A percentile compares a stretch with the other conserved stretches of the same genome.
phyloP scores from a whole-genome alignment of 2,888 invertebrate species.

The Hyles lineata region DNA sequence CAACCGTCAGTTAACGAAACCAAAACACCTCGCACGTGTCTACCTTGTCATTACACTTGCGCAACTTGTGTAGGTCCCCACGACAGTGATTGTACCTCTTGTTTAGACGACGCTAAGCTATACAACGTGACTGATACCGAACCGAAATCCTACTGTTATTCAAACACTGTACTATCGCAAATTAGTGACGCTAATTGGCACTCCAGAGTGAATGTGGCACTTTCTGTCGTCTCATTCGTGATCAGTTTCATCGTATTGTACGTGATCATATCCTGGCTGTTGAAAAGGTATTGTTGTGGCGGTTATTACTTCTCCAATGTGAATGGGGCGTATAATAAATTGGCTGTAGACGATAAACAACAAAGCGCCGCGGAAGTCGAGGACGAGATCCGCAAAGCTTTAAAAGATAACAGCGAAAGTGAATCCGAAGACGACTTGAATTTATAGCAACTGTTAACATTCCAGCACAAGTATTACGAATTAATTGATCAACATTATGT shows the following conservation, averaged over 20 bases:
- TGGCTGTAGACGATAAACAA: conserved; percentile 71
- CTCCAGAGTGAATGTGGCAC: conserved; percentile 72
- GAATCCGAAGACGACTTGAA: conserved; percentile 76
- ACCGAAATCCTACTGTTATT: conserved; percentile 80
- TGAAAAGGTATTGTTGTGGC: conserved; percentile 61
- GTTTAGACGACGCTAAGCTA: conserved; percentile 87
- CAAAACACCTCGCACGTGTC: conserved; percentile 79
- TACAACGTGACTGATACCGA: conserved; percentile 71
- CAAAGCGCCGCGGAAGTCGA: conserved; percentile 74
- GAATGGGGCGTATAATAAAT: conserved; percentile 70
- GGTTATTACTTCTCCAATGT: conserved; percentile 67
- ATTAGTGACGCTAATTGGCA: conserved; percentile 76
- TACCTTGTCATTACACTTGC: conserved; percentile 91
- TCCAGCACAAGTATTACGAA: conserved; percentile 64
- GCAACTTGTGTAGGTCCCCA: conserved; percentile 88
- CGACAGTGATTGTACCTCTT: conserved; percentile 88
- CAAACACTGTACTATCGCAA: conserved; percentile 72
- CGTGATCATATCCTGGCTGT: conserved; percentile 55
- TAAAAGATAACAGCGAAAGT: conserved; percentile 71
- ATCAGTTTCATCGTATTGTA: conserved; percentile 62
- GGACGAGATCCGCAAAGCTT: conserved; percentile 74
- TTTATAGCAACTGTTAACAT: conserved; percentile 68
- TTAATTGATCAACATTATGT: conserved; percentile 54
- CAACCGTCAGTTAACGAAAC: conserved; percentile 54
- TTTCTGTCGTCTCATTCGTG: conserved; percentile 66